phyloP scores from a whole-genome alignment of 2,888 invertebrate species.

The Bellardia bayeri region DNA sequence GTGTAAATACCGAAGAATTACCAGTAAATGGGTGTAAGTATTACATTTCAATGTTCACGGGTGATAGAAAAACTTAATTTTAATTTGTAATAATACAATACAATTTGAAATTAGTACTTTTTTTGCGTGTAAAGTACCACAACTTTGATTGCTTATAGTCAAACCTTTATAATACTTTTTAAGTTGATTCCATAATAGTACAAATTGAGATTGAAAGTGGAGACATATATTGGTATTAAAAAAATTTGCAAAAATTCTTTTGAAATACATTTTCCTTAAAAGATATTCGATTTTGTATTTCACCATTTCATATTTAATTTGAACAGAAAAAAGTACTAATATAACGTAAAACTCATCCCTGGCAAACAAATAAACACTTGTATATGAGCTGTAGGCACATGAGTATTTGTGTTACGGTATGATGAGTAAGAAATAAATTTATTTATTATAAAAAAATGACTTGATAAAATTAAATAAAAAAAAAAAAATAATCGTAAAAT shows the following conservation, averaged over 20 bases:
- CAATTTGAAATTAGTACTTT: not conserved
- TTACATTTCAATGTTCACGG: not conserved
- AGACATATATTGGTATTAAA: too few relatives aligned
- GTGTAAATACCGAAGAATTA: not conserved
- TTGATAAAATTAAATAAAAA: not conserved
- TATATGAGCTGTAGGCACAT: not conserved
- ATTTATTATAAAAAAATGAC: not conserved
- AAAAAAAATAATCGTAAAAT: conserved; percentile 3
- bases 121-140: not conserved
- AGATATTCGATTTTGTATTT: too few relatives aligned
- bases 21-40: not conserved
- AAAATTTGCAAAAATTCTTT: too few relatives aligned
- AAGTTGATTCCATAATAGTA: too few relatives aligned
- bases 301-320: not conserved
- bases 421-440: conserved; percentile 26
- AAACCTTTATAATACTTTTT: too few relatives aligned
- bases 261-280: too few relatives aligned
- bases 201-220: too few relatives aligned
- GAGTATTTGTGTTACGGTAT: conserved; percentile 30
- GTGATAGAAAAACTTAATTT: not conserved
- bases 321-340: not conserved
- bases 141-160: too few relatives aligned
- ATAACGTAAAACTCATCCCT: not conserved
- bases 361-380: not conserved
- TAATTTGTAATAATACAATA: not conserved